A percentile compares a stretch with the other conserved stretches of the same genome.
These are phyloP conservation scores for Sebastes cheni DNA, from an alignment of 2,797 vertebrate species.

Conservation along the genomic window DNA sequence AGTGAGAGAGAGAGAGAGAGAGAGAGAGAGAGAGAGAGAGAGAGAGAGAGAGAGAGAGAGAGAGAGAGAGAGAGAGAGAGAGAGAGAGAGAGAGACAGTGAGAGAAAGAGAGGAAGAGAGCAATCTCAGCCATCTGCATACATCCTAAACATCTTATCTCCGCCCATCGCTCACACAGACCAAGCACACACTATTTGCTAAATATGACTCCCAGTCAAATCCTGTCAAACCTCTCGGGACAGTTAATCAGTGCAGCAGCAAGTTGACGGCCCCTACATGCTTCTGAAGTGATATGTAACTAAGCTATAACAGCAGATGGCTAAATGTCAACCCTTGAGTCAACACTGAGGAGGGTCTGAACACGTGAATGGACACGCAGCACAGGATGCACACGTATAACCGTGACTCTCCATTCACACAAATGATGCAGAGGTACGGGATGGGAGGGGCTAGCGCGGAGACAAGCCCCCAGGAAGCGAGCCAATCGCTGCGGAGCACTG, in stretches of 20 bases:
- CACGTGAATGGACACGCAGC: background rate
- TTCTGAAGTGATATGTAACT: background rate
- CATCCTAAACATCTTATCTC: slow-evolving; percentile 49
- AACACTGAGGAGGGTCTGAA: background rate
- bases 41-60: slow-evolving; percentile 26
- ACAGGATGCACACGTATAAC: background rate
- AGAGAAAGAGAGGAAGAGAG: slow-evolving; percentile 3
- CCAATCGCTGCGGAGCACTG: slow-evolving; percentile 65
- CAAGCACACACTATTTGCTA: slow-evolving; percentile 20
- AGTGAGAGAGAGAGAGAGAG: background rate
- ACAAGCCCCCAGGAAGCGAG: slow-evolving; percentile 57
- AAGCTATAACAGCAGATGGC: background rate
- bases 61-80: background rate
- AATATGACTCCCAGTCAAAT: slow-evolving; percentile 28
- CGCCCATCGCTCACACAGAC: slow-evolving; percentile 26
- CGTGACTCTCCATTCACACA: slow-evolving; percentile 61
- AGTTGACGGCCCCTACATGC: background rate
- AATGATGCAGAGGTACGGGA: slow-evolving; percentile 60
- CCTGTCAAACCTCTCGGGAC: slow-evolving; percentile 20
- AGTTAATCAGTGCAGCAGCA: slow-evolving; percentile 24
- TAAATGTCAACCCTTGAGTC: slow-evolving; percentile 15
- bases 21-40: background rate
- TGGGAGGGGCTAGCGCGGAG: slow-evolving; percentile 52
- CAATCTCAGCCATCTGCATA: slow-evolving; percentile 69
- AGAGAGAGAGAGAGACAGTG: background rate